A percentile compares a stretch with the other conserved stretches of the same genome.
Evolutionary conservation across 2,797 vertebrate genomes (phyloP).

Genomic region (Channa striata): DNA sequence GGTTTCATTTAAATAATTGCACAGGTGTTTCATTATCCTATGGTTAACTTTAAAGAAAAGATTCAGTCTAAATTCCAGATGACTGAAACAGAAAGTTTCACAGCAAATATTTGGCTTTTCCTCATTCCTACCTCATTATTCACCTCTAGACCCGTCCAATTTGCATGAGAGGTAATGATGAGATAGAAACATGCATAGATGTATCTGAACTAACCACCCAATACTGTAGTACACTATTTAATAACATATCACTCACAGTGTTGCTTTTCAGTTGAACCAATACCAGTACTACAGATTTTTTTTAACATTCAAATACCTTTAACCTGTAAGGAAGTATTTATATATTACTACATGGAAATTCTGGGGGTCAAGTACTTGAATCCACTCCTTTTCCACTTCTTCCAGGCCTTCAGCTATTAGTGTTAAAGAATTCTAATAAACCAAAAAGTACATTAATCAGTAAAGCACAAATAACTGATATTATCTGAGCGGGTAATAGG

Average conservation of each 20-base stretch:
- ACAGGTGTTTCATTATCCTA: neutral
- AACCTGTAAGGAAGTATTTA: neutral
- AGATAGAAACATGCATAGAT: neutral
- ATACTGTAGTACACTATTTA: neutral
- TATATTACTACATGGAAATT: too few species aligned
- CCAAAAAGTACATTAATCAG: too few species aligned
- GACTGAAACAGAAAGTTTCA: neutral
- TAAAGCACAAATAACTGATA: neutral
- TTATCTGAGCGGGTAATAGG: too few species aligned
- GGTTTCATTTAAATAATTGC: neutral
- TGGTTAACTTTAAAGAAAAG: neutral
- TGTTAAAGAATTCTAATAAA: neutral
- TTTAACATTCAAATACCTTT: too few species aligned
- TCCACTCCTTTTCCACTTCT: too few species aligned
- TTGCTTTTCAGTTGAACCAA: neutral
- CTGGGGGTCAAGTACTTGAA: too few species aligned
- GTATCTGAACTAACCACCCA: neutral
- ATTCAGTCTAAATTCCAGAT: neutral
- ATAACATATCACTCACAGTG: neutral
- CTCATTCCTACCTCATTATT: too few species aligned
- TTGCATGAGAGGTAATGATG: too few species aligned
- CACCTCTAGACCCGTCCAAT: too few species aligned
- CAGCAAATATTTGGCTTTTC: neutral
- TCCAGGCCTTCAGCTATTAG: too few species aligned
- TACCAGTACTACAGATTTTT: neutral